Base-by-base conservation (phyloP, 2,888 invertebrate species). In the Tridacna crocea region DNA sequence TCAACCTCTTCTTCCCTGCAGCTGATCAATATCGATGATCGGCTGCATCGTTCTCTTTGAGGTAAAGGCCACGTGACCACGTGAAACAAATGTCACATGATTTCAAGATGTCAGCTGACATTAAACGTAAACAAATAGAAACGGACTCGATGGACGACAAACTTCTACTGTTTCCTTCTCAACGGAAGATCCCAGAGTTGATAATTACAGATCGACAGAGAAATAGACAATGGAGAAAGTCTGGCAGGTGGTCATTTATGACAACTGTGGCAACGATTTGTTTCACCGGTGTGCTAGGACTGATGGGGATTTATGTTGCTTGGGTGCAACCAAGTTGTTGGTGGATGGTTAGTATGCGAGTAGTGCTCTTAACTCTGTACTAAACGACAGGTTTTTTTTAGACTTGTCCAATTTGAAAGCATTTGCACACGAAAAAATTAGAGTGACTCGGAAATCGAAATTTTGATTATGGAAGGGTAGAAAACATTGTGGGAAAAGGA, bases 241-340 rank as follows among this genome's bases (percentile, higher is more conserved):
- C 47, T 1, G 68, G n/a, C 24, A 47, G 75, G 27, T 24, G 60
- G 24, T 36, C 61, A 11, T 72, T 82, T 36, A 8, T 78, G 46
- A 82, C 73, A 66, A 78, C 78, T n/a, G n/a, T 82, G 27, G 19
- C 73, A 22, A 82, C 75, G 8, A 78, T 82, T 47, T 78, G 78
- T 61, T 51, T 78, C 3, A 78, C 75, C n/a, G 55, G 48, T 17
- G 26, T 55, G 27, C 61, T 82, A 6, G 82, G 78, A 19, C 66
- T 48, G n/a, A 47, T 17, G 48, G 82, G 78, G 51, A 75, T 78
- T 47, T 72, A 46, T 36, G 13, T 72, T 24, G 48, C 78, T 24
- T 70, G 70, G 70, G 24, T 70, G 46, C 47, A 24, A 24, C 22
- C 22, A 17, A 51, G 24, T 17, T 70, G 70, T 51, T 70, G 70